Evolutionary conservation across 2,888 invertebrate genomes (phyloP), one percentile per base, ranked within the genome.

Genomic region (Ditula angustiorana): DNA sequence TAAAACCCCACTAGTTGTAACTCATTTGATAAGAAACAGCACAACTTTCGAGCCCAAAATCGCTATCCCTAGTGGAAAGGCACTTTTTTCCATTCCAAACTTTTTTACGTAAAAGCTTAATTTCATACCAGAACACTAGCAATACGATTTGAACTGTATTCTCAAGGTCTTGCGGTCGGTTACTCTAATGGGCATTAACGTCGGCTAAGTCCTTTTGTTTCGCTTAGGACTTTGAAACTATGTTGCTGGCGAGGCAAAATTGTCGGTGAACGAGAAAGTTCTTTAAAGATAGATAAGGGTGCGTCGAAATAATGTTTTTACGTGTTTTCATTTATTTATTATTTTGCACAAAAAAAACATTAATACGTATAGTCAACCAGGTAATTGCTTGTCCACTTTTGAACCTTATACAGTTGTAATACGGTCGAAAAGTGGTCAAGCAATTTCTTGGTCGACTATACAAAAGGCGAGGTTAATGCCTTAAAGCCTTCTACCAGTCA

Each of bases 51-150:
- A 67, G 69, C 56, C 62, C 55, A 72, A 69, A 72, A 74, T 72
- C 73, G 66, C 69, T 69, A 71, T 72, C 69, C 69, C 64, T 35
- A 52, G 64, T 62, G 61, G 52, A 53, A 37, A 30, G 68, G 61
- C 69, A 69, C 68, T 68, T 65, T 74, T 76, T 78, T 78, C 74
- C 75, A 74, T 74, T 74, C 71, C 71, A 61, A 67, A 70, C 68
- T 71, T 71, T 70, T 71, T 71, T 71, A 78, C 77, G n/a, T 78
- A 78, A 82, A 81, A 81, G 77, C 69, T 71, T 78, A 77, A 81
- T 79, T 79, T 75, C 77, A 76, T 68, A 67, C 70, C 67, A 68
- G 76, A 71, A 71, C 26, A 24, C 13, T 10, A 16, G 30, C 28
- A 30, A 19, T 0, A 16, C 1, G 10, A 5, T 19, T 30, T 50